phyloP scores from a whole-genome alignment of 2,888 invertebrate species.

The Pyralis farinalis region DNA sequence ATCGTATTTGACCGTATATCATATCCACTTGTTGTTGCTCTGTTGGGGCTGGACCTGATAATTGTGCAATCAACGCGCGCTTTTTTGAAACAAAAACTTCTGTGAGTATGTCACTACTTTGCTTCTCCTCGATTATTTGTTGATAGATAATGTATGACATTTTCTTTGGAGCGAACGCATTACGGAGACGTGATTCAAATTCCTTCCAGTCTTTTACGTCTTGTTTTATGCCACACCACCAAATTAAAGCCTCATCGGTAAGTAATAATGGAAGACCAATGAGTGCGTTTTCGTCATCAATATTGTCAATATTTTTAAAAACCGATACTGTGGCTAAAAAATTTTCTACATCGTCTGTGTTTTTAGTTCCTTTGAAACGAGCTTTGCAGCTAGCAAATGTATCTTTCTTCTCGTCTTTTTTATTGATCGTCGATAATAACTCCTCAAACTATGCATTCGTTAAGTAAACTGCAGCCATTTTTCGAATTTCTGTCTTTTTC shows the following conservation, averaged over 20 bases:
- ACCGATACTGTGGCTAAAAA: constrained; percentile 2
- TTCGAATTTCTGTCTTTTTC: too few species aligned
- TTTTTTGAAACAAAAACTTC: constrained; percentile 1
- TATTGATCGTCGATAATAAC: too few species aligned
- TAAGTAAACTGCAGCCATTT: too few species aligned
- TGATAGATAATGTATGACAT: constrained; percentile 1
- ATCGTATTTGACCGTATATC: neutral
- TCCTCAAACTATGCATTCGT: too few species aligned
- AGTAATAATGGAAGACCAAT: constrained; percentile 3
- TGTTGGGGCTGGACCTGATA: neutral
- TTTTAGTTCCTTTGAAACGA: too few species aligned
- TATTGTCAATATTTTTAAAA: neutral
- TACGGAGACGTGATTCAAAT: neutral
- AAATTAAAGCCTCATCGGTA: constrained; percentile 1
- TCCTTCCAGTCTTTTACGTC: neutral
- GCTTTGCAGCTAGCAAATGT: too few species aligned
- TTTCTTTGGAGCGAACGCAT: constrained; percentile 3
- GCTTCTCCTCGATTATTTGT: constrained; percentile 1
- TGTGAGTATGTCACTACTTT: neutral
- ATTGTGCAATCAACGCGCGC: constrained; percentile 1
- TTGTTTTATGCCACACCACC: constrained; percentile 6
- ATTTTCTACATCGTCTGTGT: constrained; percentile 3
- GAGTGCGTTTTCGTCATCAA: neutral
- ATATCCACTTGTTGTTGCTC: neutral
- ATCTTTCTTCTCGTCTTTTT: too few species aligned